Percentiles rank a stretch among this genome's conserved stretches.
Evolutionary conservation across 2,113 vertebrate genomes (phyloP).

Genomic region (Erpornis zantholeuca): DNA sequence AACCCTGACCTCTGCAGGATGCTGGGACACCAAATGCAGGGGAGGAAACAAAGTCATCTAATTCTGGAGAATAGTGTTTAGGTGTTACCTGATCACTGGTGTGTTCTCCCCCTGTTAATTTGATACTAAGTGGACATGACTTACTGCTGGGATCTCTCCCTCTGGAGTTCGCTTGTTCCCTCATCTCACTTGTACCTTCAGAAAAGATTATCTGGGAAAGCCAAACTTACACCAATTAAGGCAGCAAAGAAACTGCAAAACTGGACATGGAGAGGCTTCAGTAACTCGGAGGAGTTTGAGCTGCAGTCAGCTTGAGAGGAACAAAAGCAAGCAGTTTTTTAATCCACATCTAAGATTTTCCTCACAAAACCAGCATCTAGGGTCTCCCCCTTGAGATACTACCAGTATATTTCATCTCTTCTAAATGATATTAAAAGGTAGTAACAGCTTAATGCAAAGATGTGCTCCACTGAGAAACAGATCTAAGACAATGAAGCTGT

Average conservation of each 20-base stretch:
- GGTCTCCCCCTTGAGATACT: neutral
- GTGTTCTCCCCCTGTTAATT: neutral
- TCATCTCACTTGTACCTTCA: neutral
- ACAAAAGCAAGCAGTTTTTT: neutral
- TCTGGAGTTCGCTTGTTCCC: neutral
- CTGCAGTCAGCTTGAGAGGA: neutral
- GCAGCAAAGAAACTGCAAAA: neutral
- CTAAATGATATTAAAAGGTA: conserved; percentile 9
- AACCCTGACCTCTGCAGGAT: neutral
- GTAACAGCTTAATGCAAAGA: neutral
- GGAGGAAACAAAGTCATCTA: conserved; percentile 34
- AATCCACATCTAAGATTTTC: neutral
- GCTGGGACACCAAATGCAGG: neutral
- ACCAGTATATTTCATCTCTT: neutral
- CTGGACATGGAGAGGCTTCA: neutral
- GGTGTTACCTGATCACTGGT: neutral
- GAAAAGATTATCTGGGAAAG: conserved; percentile 2
- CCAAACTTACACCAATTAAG: conserved; percentile 6
- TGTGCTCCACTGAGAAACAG: neutral
- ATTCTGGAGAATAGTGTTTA: neutral
- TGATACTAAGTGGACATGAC: neutral
- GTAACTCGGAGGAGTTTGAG: neutral
- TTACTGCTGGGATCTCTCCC: neutral
- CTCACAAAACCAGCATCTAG: neutral
- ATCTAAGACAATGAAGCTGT: conserved; percentile 12